phyloP scores from a whole-genome alignment of 2,888 invertebrate species.

The Calephelis perditalis region DNA sequence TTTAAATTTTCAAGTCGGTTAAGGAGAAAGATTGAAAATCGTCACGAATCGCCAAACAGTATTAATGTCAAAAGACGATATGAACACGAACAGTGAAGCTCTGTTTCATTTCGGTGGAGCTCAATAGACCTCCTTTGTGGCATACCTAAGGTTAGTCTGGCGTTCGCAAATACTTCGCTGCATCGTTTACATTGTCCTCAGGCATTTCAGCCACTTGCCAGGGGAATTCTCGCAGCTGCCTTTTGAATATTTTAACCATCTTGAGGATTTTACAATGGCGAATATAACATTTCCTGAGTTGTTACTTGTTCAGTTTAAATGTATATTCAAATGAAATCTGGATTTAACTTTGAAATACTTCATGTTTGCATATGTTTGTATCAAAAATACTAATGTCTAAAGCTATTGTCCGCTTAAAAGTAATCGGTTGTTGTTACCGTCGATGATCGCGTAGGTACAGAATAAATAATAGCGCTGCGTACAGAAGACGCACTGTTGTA shows the following conservation, averaged over 20 bases:
- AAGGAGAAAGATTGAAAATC: too few relatives aligned
- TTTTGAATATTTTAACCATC: slow-evolving; percentile 7
- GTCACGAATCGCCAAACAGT: neutral
- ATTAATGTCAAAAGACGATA: neutral
- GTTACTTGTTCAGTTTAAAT: neutral
- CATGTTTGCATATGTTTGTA: too few relatives aligned
- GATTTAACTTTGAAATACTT: neutral
- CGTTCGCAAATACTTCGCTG: slow-evolving; percentile 1
- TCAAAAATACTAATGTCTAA: too few relatives aligned
- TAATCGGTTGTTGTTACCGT: too few relatives aligned
- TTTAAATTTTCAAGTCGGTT: too few relatives aligned
- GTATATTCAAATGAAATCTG: neutral
- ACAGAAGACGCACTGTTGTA: too few relatives aligned
- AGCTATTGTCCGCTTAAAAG: too few relatives aligned
- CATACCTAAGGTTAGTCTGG: slow-evolving; percentile 7
- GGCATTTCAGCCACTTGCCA: slow-evolving; percentile 1
- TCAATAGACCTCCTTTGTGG: slow-evolving; percentile 10
- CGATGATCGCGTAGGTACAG: too few relatives aligned
- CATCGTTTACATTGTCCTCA: slow-evolving; percentile 8
- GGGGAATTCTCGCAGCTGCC: slow-evolving; percentile 1
- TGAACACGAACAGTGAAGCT: neutral
- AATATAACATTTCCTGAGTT: neutral
- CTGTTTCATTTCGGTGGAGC: neutral
- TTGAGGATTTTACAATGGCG: neutral
- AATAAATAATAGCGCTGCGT: too few relatives aligned